These are phyloP conservation scores for Himalopsyche anomala DNA, from an alignment of 2,888 invertebrate species.

Conservation along the genomic window DNA sequence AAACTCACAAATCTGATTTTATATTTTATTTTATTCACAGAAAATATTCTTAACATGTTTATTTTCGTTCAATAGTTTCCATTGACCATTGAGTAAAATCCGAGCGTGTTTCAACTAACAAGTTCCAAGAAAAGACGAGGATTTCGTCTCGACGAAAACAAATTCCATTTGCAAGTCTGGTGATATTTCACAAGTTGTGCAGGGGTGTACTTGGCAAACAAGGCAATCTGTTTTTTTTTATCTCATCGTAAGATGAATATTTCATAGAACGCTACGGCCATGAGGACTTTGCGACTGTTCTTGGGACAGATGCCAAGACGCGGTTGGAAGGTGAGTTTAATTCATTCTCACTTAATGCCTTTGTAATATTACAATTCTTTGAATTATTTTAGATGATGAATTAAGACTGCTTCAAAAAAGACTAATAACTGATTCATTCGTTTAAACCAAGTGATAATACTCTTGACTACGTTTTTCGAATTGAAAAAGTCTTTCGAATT, in stretches of 20 bases:
- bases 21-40: too few species aligned
- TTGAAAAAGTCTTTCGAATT: too few species aligned
- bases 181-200: conserved; percentile 26
- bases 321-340: conserved; percentile 16
- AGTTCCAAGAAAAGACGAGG: neutral
- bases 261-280: conserved; percentile 23
- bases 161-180: conserved; percentile 34
- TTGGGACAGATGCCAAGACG: conserved; percentile 20
- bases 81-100: conserved; percentile 11
- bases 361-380: neutral
- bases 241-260: conserved; percentile 23
- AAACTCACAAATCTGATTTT: too few species aligned
- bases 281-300: conserved; percentile 22
- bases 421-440: neutral
- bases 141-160: conserved; percentile 26
- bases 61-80: neutral
- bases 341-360: neutral
- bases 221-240: conserved; percentile 33
- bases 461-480: too few species aligned
- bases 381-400: neutral
- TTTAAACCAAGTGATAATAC: too few species aligned
- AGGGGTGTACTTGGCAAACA: conserved; percentile 20
- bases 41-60: neutral
- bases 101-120: conserved; percentile 5
- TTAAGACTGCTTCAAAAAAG: neutral